Base-by-base conservation (phyloP, 2,888 invertebrate genomes). In the Cyclophora albipunctata region DNA sequence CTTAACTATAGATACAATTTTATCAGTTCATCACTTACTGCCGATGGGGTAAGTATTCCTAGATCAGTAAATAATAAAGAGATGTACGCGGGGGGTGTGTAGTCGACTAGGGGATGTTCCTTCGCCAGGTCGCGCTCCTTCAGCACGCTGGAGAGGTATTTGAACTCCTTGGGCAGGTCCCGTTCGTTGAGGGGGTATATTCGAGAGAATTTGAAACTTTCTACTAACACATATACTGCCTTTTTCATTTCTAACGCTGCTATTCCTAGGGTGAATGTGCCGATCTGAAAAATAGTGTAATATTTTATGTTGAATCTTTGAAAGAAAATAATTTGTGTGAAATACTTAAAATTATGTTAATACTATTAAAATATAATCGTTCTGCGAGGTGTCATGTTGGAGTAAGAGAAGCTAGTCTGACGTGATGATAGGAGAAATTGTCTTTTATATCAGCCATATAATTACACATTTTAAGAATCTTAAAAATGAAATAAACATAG, bases 131-230 rank as follows among this genome's bases (percentile, higher is more conserved):
- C 78, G 47, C 67, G 69, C 4, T 73, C 71, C 48, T 79, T 77
- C 4, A 84, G 64, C 56, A 89, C 89, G 90, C 94, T 90, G 0
- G 82, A 83, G 4, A 88, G 66, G 55, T 88, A 89, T 62, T 97
- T 97, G 73, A 97, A 98, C 73, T 96, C 94, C 58, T 94, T 91
- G 0, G 98, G 97, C 42, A 98, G 81, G 80, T 98, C 98, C 48
- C 92, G 90, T 75, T 99, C 98, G 83, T 96, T 97, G 5, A 99
- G 85, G 0, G 99, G 99, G 81, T 95, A 99, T 56, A 97, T 91
- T 55, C 98, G 90, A 0, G 97, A 94, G 86, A 99, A 99, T 82
- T 99, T 99, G 76, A 98, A 98, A 78, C 98, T 98, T 81, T 99
- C 99, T 0, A 98, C 95, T 34, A 99, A 87, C 0, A 99, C 98